Evolutionary conservation across 2,888 invertebrate species (phyloP).

Genomic region (Meloe dianella): DNA sequence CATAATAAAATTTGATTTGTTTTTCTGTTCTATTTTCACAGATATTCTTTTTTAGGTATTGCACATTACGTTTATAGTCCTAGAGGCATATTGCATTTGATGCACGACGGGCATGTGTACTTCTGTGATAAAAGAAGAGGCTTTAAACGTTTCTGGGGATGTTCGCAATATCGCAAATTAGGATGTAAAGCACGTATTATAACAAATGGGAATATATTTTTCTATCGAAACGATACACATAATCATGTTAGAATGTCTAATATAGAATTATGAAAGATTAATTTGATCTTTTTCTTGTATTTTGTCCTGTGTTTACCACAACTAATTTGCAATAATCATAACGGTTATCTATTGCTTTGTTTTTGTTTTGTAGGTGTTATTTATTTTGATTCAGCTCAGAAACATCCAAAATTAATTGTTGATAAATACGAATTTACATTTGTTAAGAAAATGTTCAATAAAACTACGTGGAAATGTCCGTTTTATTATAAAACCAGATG

Average conservation of each 20-base stretch:
- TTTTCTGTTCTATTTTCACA: not conserved
- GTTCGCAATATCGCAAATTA: slow-evolving; percentile 34
- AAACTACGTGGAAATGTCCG: slow-evolving; percentile 37
- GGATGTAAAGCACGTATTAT: slow-evolving; percentile 40
- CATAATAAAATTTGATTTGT: too few relatives aligned
- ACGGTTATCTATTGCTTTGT: too few relatives aligned
- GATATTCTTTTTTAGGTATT: slow-evolving; percentile 27
- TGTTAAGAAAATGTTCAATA: slow-evolving; percentile 22
- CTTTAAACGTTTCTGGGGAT: slow-evolving; percentile 39
- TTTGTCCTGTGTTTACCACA: too few relatives aligned
- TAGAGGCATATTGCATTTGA: slow-evolving; percentile 31
- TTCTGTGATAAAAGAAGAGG: slow-evolving; percentile 34
- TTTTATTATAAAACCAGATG: slow-evolving; percentile 33
- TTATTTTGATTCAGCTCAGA: slow-evolving; percentile 35
- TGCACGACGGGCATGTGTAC: slow-evolving; percentile 32
- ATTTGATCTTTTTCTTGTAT: too few relatives aligned
- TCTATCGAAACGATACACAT: slow-evolving; percentile 28
- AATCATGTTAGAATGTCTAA: slow-evolving; percentile 24
- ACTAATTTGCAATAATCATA: too few relatives aligned
- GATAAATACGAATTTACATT: slow-evolving; percentile 28
- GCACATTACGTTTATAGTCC: slow-evolving; percentile 30
- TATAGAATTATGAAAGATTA: not conserved
- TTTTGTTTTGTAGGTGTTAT: slow-evolving; percentile 31
- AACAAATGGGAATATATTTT: slow-evolving; percentile 27
- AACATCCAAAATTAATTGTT: slow-evolving; percentile 33